Percentiles rank a stretch among this genome's conserved stretches.
These are phyloP conservation scores for Haemorhous mexicanus DNA, from an alignment of 2,113 vertebrate genomes.

Conservation along the genomic window DNA sequence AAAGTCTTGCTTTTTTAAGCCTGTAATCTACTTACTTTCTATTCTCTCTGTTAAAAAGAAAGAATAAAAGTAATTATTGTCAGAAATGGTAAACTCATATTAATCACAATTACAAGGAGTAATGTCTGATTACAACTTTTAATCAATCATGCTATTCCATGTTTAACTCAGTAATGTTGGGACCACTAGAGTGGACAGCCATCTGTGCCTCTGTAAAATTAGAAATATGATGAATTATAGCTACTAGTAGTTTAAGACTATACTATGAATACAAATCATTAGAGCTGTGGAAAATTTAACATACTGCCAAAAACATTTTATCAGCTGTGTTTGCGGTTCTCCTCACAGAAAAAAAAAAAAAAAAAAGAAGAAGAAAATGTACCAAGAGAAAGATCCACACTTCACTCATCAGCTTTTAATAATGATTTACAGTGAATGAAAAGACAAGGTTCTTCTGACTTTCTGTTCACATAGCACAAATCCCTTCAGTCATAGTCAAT, in stretches of 20 bases:
- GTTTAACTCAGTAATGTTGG: slow-evolving; percentile 44
- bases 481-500: neutral
- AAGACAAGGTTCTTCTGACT: neutral
- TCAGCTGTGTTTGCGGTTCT: neutral
- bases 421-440: neutral
- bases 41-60: neutral
- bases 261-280: slow-evolving; percentile 45
- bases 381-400: neutral
- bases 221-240: slow-evolving; percentile 69
- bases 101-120: slow-evolving; percentile 65
- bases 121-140: slow-evolving; percentile 51
- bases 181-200: slow-evolving; percentile 66
- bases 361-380: neutral
- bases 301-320: neutral
- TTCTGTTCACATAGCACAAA: neutral
- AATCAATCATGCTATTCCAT: slow-evolving; percentile 63
- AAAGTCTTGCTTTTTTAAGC: neutral
- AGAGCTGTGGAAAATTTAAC: neutral
- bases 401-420: neutral
- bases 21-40: neutral
- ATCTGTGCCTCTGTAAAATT: slow-evolving; percentile 65
- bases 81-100: slow-evolving; percentile 57
- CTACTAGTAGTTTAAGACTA: slow-evolving; percentile 10
- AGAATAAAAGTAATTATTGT: slow-evolving; percentile 42
- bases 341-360: neutral